Conservation (phyloP, 2,797 vertebrate genomes). For the Oreortyx pictus region DNA sequence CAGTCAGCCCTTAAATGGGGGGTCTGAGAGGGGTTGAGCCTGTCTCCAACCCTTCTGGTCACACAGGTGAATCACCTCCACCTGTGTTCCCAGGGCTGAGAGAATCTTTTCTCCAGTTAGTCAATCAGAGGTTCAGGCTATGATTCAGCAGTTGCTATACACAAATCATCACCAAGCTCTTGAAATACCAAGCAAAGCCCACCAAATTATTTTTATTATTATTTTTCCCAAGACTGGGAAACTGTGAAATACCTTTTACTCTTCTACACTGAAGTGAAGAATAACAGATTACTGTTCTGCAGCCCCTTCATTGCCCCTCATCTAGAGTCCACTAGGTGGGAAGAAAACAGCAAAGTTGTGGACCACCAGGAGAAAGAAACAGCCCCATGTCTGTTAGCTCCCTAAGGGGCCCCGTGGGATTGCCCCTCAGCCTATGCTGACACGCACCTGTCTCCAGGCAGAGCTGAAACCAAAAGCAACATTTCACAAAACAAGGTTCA, state of each 20-base stretch:
- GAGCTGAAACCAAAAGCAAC: fast-evolving
- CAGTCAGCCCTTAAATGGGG: no score
- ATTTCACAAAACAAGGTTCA: neutral
- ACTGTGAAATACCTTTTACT: slow-evolving; percentile 56
- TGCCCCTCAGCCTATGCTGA: neutral
- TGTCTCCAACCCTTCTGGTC: no score
- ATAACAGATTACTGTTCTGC: slow-evolving; percentile 14
- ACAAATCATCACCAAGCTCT: neutral
- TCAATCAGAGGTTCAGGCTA: no score
- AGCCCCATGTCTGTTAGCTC: neutral
- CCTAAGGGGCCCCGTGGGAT: neutral
- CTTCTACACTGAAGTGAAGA: slow-evolving; percentile 34
- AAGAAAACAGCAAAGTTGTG: neutral
- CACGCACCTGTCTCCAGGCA: neutral
- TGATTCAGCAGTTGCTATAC: no score
- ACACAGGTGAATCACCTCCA: no score
- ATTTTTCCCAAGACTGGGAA: slow-evolving; percentile 60
- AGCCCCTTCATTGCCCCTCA: neutral
- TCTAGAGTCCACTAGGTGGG: neutral
- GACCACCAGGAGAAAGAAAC: slow-evolving; percentile 2
- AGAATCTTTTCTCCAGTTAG: no score
- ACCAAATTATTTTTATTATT: neutral
- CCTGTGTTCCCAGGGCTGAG: no score
- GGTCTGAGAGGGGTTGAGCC: no score
- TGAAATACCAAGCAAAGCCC: neutral